Base-by-base conservation (phyloP, 2,888 invertebrate species). In the Drosophila bunnanda region DNA sequence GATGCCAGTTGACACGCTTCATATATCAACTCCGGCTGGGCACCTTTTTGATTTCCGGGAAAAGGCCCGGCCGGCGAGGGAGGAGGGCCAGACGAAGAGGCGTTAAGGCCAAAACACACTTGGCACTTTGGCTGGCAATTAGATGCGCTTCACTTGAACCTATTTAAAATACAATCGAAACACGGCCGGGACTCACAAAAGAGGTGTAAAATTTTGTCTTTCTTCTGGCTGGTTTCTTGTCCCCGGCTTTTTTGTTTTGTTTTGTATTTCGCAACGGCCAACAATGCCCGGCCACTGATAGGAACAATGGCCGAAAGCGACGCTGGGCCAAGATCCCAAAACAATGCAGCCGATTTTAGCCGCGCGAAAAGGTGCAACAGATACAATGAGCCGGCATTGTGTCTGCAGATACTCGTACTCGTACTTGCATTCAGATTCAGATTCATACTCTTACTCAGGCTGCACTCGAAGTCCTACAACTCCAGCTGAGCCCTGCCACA, bases 161-260 rank as follows among this genome's bases (percentile, higher is more conserved):
- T 87, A 87, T 88, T 88, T 88, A 88, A 88, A 84, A 88, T 80
- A 90, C 89, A 87, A 89, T 89, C 82, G 82, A 82, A 67, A 82
- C 75, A 77, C 66, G 39, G 39, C 54, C 53, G 62, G 50, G 55
- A 41, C 53, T 67, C 41, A 88, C 87, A 82, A 85, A 86, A 77
- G 86, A 86, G 89, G 85, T 86, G 85, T 89, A 88, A 89, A 88
- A 89, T 82, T 75, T 38, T 68, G 57, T 67, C 67, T 66, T 64
- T 76, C 61, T 43, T 56, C 20, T 56, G 39, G 44, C 48, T 41
- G 48, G 53, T 34, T 67, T 46, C 20, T 50, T 32, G 32, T 50
- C 50, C 32, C 15, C 15, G 20, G 32, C 6, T 34, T 52, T 30
- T 4, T 25, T 25, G 25, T 48, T 48, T 68, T 68, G 57, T 78